A percentile compares a stretch with the other conserved stretches of the same genome.
phyloP scores from a whole-genome alignment of 2,888 invertebrate genomes.

The Mesorhabditis spiculigera region DNA sequence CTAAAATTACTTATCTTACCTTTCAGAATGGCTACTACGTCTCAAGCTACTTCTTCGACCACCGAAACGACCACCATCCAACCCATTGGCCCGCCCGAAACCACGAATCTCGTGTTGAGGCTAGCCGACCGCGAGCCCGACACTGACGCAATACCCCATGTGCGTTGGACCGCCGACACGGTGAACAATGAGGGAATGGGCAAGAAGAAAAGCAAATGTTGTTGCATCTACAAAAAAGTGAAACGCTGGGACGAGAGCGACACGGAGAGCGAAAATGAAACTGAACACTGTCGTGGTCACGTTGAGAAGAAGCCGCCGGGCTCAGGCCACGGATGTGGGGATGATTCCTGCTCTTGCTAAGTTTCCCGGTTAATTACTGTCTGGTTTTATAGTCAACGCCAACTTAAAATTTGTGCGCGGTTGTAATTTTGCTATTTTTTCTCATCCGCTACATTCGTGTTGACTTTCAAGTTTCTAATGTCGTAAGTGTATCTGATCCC shows the following conservation, averaged over 20 bases:
- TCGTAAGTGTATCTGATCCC: too few relatives aligned
- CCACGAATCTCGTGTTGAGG: not conserved
- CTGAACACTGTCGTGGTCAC: slow-evolving; percentile 54
- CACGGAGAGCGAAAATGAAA: slow-evolving; percentile 47
- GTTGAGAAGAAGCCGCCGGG: slow-evolving; percentile 40
- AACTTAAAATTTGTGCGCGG: too few relatives aligned
- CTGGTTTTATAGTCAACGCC: too few relatives aligned
- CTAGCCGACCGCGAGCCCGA: slow-evolving; percentile 1
- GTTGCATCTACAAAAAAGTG: slow-evolving; percentile 54
- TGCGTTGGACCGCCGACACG: slow-evolving; percentile 35
- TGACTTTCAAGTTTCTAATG: too few relatives aligned
- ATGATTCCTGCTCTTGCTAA: not conserved
- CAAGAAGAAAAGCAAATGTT: slow-evolving; percentile 56
- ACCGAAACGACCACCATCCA: too few relatives aligned
- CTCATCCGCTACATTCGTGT: too few relatives aligned
- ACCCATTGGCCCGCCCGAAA: too few relatives aligned
- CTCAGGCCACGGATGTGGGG: not conserved
- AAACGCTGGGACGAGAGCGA: slow-evolving; percentile 45
- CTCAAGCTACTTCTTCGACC: too few relatives aligned
- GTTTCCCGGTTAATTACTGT: not conserved
- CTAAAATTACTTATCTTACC: too few relatives aligned
- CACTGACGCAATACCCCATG: slow-evolving; percentile 15
- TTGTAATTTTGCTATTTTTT: too few relatives aligned
- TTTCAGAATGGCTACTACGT: too few relatives aligned
- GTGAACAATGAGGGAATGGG: slow-evolving; percentile 65